These are phyloP conservation scores for Hiodon tergisus DNA, from an alignment of 2,113 vertebrate species.

Conservation along the genomic window DNA sequence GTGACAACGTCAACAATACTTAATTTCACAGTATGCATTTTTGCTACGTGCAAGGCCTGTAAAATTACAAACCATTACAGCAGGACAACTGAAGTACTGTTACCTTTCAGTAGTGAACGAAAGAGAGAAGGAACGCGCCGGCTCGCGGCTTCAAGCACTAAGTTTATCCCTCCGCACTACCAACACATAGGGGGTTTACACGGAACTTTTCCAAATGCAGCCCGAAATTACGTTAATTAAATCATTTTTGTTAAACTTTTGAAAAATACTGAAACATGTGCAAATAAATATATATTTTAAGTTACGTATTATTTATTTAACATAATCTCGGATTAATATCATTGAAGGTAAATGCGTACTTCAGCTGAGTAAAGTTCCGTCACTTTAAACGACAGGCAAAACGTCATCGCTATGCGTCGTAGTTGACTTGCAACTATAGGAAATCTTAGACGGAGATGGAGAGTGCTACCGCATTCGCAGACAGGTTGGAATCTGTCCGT, in stretches of 20 bases:
- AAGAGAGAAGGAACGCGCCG: slow-evolving; percentile 48
- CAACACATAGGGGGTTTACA: neutral
- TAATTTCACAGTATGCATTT: too few relatives aligned
- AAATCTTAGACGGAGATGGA: too few relatives aligned
- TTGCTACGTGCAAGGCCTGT: neutral
- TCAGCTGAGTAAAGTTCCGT: neutral
- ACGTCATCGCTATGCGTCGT: neutral
- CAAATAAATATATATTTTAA: neutral
- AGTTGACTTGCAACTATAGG: too few relatives aligned
- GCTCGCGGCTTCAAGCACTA: neutral
- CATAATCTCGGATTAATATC: slow-evolving; percentile 5
- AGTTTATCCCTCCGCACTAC: slow-evolving; percentile 5
- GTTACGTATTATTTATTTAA: neutral
- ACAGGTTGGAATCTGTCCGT: too few relatives aligned
- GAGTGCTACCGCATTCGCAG: too few relatives aligned
- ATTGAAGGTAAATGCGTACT: neutral
- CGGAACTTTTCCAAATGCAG: neutral
- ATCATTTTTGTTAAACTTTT: neutral
- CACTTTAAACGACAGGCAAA: neutral
- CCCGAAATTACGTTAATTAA: neutral
- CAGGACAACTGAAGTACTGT: slow-evolving; percentile 34
- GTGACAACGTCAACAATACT: neutral
- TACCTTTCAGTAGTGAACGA: slow-evolving; percentile 66
- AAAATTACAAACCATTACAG: neutral
- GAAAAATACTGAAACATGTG: neutral